Conservation (phyloP, 2,113 vertebrate genomes). For the Melospiza melodia region DNA sequence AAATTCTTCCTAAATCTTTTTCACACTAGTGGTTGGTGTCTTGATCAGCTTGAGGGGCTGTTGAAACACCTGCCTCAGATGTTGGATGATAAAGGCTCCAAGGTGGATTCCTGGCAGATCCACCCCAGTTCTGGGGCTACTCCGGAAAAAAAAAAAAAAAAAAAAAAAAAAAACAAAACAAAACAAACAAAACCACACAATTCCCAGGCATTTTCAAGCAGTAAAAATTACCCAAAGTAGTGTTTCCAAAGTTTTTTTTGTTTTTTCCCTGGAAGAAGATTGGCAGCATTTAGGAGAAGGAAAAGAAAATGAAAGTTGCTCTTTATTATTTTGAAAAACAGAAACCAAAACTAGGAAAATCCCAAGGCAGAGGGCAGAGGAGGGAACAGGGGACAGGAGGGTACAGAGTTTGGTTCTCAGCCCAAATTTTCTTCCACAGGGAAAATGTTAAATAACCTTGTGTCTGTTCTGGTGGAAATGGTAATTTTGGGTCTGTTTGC, state of each 20-base stretch:
- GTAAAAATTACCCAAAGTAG: no score
- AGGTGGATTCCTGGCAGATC: no score
- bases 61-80: not conserved
- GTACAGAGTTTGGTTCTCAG: not conserved
- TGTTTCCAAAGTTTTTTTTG: not conserved
- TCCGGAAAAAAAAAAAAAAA: no score
- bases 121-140: no score
- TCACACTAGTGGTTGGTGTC: accelerated
- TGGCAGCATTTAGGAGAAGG: accelerated
- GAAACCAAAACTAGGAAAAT: not conserved
- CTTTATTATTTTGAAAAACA: not conserved
- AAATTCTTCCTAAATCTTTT: not conserved
- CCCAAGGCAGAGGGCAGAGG: accelerated
- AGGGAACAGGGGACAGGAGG: accelerated
- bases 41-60: no score
- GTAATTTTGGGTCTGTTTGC: not conserved
- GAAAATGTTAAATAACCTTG: accelerated
- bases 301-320: not conserved
- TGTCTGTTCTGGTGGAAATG: not conserved
- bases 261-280: not conserved
- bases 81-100: accelerated
- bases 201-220: not conserved
- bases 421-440: not conserved
- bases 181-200: no score
- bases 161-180: no score